Base-by-base conservation (phyloP, 2,113 vertebrate genomes). In the Pogonocichla stellata region DNA sequence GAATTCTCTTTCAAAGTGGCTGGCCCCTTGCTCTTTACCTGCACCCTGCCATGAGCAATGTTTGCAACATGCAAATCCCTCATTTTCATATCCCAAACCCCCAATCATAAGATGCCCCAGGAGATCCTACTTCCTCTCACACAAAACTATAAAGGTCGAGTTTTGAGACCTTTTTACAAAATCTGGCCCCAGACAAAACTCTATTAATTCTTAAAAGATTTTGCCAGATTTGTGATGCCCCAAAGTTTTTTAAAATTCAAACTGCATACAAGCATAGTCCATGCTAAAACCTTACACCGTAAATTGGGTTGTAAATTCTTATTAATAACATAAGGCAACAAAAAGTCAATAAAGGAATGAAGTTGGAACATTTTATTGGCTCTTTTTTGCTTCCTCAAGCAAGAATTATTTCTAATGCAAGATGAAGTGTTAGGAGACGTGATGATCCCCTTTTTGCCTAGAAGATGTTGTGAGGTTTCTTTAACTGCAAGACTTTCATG, bases 391-490 rank as follows among this genome's bases (percentile, higher is more conserved):
- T 93, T 95, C 80, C 84, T 91, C 4, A 4, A 95, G 94, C 65
- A 91, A 91, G 91, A 95, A 92, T 92, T 86, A 93, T 93, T 96
- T 96, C 80, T 95, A 94, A 93, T 88, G 64, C 80, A 80, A 84
- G 88, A 97, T 61, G 80, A 96, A 94, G 95, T 96, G 95, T 96
- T 93, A 86, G 92, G 66, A 94, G 95, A 97, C 1, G 94, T 95
- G 96, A 96, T 97, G 96, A 97, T 97, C 88, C 83, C 85, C 48
- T 92, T 80, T 96, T 95, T 94, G 92, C 88, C 66, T 96, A 88
- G 95, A 96, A 92, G 91, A 86, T 93, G 92, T 92, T 96, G 80
- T 90, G 92, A 93, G 80, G 79, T 95, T 97, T 95, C 86, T 97
- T 93, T 94, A 90, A 92, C 94, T 70, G 86, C 1, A 28, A 90